Evolutionary conservation across 2,113 vertebrate species (phyloP).

Genomic region (Gymnarchus niloticus): DNA sequence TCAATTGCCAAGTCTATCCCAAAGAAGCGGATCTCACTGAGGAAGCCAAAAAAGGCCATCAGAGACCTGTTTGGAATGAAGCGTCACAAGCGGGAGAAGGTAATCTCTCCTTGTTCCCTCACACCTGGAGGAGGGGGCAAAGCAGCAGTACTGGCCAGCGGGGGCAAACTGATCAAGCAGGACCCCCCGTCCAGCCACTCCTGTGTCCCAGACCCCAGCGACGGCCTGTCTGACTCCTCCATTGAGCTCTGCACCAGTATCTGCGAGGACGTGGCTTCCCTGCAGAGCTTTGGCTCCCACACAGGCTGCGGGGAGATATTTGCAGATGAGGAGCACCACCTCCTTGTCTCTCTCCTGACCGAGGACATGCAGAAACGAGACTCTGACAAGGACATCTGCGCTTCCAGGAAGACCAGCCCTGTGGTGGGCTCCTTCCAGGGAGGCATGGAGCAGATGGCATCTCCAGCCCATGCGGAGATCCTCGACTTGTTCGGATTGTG

Average conservation of each 20-base stretch:
- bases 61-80: slow-evolving; percentile 69
- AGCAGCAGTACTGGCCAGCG: slow-evolving; percentile 26
- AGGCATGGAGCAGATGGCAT: slow-evolving; percentile 63
- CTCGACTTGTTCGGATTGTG: slow-evolving; percentile 68
- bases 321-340: slow-evolving; percentile 66
- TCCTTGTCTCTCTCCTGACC: slow-evolving; percentile 46
- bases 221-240: slow-evolving; percentile 65
- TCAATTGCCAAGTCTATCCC: slow-evolving; percentile 75
- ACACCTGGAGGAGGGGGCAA: slow-evolving; percentile 24
- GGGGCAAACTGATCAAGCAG: slow-evolving; percentile 47
- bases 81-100: slow-evolving; percentile 62
- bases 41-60: slow-evolving; percentile 71
- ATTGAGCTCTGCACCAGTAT: slow-evolving; percentile 59
- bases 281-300: slow-evolving; percentile 81
- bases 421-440: slow-evolving; percentile 61
- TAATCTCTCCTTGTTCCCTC: slow-evolving; percentile 20
- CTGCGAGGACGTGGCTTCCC: slow-evolving; percentile 71
- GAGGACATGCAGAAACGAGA: slow-evolving; percentile 54
- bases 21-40: slow-evolving; percentile 74
- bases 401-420: slow-evolving; percentile 44
- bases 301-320: slow-evolving; percentile 83
- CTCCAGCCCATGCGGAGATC: slow-evolving; percentile 61
- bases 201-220: slow-evolving; percentile 56
- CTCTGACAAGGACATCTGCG: slow-evolving; percentile 30
- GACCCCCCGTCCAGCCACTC: slow-evolving; percentile 40